Evolutionary conservation across 2,888 invertebrate species (phyloP).

Genomic region (Xestoiulus laeticollis): DNA sequence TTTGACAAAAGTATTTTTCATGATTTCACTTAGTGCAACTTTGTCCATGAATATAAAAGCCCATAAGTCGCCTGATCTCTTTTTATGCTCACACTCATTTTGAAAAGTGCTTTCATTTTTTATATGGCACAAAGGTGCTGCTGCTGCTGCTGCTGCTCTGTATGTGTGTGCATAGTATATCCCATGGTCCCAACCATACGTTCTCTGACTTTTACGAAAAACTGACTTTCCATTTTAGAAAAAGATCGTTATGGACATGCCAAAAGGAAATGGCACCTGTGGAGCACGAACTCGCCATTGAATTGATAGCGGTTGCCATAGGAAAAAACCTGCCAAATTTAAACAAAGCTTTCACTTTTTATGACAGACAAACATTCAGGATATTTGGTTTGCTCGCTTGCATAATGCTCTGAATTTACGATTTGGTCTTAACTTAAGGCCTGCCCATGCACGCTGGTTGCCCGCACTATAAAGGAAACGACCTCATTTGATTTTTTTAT

Average conservation of each 20-base stretch:
- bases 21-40: not conserved
- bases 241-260: not conserved
- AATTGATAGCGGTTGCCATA: not conserved
- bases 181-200: not conserved
- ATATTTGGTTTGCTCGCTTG: not conserved
- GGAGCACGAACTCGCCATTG: not conserved
- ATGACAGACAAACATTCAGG: not conserved
- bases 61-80: not conserved
- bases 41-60: not conserved
- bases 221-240: not conserved
- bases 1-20: not conserved
- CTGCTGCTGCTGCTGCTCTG: no score
- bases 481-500: not conserved
- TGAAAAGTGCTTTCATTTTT: not conserved
- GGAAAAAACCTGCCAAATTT: not conserved
- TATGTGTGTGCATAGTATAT: not conserved
- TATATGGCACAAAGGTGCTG: not conserved
- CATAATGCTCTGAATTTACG: not conserved
- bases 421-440: not conserved
- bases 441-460: not conserved
- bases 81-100: not conserved
- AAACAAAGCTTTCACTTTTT: not conserved
- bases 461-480: not conserved
- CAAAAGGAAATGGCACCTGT: conserved; percentile 9
- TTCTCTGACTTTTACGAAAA: not conserved